Base-by-base conservation (phyloP, 2,113 vertebrate species). In the Riparia riparia region DNA sequence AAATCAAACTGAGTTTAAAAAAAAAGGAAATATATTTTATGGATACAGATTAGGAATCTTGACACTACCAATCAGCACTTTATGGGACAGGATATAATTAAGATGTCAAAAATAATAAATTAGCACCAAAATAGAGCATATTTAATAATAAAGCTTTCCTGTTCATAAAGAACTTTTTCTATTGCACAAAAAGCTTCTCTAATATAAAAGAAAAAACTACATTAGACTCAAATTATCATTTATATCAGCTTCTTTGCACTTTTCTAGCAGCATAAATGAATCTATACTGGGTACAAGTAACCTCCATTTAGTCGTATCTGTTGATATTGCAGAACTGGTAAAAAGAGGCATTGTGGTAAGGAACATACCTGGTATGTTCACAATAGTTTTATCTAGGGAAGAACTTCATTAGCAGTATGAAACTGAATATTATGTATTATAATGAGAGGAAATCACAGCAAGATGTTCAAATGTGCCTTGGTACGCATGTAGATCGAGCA, bases 41-140 rank as follows among this genome's bases (percentile, higher is more conserved):
- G 94, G 94, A 74, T 34, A 7, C 64, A 96, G 86, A 97, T 97
- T 96, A 97, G 80, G 79, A 96, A 91, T 94, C 96, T 49, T 95
- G 96, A 96, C 96, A 96, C 83, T 88, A 96, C 92, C 95, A 92
- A 95, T 97, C 97, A 96, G 85, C 74, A 84, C 79, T 96, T 93
- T 92, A 96, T 90, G 86, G 73, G 76, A 88, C 25, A 66, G 94
- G 77, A 96, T 95, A 93, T 96, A 97, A 98, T 97, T 97, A 97
- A 91, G 85, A 91, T 96, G 96, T 97, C 96, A 95, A 95, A 96
- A 92, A 77, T 94, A 97, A 97, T 94, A 94, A 95, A 95, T 97
- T 97, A 93, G 54, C 80, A 77, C 77, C 68, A 90, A 96, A 97
- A 97, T 81, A 97, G 73, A 97, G 80, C 13, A 13, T 96, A 37